These are phyloP conservation scores for Cotesia typhae DNA, from an alignment of 1,140 invertebrate genomes.

Conservation along the genomic window DNA sequence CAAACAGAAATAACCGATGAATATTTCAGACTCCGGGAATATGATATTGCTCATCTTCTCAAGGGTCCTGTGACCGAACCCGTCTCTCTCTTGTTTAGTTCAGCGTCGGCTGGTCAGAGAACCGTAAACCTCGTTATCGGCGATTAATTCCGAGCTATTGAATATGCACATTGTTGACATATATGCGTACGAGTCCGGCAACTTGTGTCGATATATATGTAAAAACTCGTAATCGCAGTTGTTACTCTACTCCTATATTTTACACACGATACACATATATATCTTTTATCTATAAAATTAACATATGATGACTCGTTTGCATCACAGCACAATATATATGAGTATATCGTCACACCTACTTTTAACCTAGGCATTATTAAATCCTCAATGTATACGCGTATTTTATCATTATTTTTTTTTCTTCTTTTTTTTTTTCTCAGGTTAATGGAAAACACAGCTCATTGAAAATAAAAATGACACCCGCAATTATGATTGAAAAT, in stretches of 20 bases:
- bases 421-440: too few relatives aligned
- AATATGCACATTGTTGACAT: slow-evolving; percentile 40
- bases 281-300: slow-evolving; percentile 28
- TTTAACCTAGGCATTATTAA: too few relatives aligned
- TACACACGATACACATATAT: slow-evolving; percentile 12
- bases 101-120: slow-evolving; percentile 6
- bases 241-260: slow-evolving; percentile 1
- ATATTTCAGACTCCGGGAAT: slow-evolving; percentile 18
- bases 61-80: slow-evolving; percentile 23
- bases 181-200: slow-evolving; percentile 33
- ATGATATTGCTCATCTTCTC: slow-evolving; percentile 10
- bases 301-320: neutral
- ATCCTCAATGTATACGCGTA: too few relatives aligned
- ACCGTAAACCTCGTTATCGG: slow-evolving; percentile 40
- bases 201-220: slow-evolving; percentile 34
- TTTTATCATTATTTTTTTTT: too few relatives aligned
- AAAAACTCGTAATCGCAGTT: slow-evolving; percentile 36
- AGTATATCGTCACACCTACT: neutral
- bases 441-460: too few relatives aligned
- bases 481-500: too few relatives aligned
- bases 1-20: slow-evolving; percentile 1
- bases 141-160: slow-evolving; percentile 42
- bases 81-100: slow-evolving; percentile 5
- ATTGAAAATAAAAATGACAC: too few relatives aligned
- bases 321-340: neutral